phyloP scores from a whole-genome alignment of 2,888 invertebrate genomes.

The Yponomeuta sedellus region DNA sequence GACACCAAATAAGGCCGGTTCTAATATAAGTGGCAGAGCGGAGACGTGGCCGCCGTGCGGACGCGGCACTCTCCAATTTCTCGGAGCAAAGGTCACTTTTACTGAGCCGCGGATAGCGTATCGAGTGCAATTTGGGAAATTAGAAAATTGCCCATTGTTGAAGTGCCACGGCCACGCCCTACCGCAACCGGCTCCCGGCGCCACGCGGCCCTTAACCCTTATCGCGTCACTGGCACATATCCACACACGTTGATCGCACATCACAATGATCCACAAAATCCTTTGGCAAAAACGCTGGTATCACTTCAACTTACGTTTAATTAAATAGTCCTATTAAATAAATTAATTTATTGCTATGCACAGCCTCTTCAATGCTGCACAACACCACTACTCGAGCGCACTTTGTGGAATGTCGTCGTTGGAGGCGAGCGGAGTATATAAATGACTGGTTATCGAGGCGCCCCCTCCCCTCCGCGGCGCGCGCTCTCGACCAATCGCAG shows the following conservation, averaged over 20 bases:
- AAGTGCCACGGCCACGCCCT: constrained; percentile 69
- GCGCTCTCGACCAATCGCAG: constrained; percentile 78
- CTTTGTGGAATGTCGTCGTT: constrained; percentile 71
- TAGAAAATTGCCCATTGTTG: neutral
- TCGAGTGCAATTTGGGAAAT: neutral
- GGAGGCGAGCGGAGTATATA: constrained; percentile 73
- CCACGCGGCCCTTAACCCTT: constrained; percentile 36
- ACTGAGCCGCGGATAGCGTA: neutral
- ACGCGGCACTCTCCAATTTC: constrained; percentile 31
- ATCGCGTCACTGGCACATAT: constrained; percentile 57
- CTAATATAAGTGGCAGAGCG: constrained; percentile 38
- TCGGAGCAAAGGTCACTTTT: constrained; percentile 11
- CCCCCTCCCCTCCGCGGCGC: constrained; percentile 72
- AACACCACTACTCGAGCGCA: constrained; percentile 68
- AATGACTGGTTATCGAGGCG: constrained; percentile 71
- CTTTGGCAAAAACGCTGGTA: constrained; percentile 40
- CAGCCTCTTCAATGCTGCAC: constrained; percentile 68
- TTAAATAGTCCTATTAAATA: constrained; percentile 73
- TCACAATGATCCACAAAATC: constrained; percentile 29
- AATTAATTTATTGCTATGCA: constrained; percentile 74
- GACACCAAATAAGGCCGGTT: constrained; percentile 60
- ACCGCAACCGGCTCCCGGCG: constrained; percentile 64
- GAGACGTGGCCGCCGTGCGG: constrained; percentile 56
- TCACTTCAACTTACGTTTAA: constrained; percentile 70
- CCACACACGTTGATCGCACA: constrained; percentile 48